phyloP scores from a whole-genome alignment of 2,888 invertebrate species.

The Euzophera pinguis region DNA sequence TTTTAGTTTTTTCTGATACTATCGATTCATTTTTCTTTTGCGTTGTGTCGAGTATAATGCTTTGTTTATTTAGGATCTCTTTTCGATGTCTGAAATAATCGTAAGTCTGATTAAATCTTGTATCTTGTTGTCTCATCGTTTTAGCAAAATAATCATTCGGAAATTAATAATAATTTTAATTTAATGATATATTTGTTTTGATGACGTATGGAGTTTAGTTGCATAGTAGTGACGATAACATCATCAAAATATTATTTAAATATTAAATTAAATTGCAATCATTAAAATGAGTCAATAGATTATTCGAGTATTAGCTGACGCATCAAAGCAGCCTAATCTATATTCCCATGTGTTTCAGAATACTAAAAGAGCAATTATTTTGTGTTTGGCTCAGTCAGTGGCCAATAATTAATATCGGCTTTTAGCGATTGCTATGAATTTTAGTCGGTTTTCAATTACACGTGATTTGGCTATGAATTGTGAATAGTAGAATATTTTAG shows the following conservation, averaged over 20 bases:
- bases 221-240: no score
- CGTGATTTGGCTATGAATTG: background rate
- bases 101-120: background rate
- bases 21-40: background rate
- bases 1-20: background rate
- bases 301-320: background rate
- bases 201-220: no score
- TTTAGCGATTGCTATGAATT: background rate
- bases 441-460: background rate
- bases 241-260: no score
- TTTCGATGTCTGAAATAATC: conserved; percentile 2
- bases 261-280: no score
- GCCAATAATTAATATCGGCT: conserved; percentile 1
- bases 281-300: no score
- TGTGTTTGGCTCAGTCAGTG: background rate
- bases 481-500: background rate
- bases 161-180: no score
- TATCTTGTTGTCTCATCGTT: no score
- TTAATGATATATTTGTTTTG: no score
- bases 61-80: conserved; percentile 1
- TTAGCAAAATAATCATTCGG: no score
- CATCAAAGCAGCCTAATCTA: background rate
- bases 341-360: background rate
- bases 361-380: conserved; percentile 3
- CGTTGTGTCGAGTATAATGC: conserved; percentile 1